These are phyloP conservation scores for Diachasmimorpha longicaudata DNA, from an alignment of 1,140 invertebrate genomes.

Conservation along the genomic window DNA sequence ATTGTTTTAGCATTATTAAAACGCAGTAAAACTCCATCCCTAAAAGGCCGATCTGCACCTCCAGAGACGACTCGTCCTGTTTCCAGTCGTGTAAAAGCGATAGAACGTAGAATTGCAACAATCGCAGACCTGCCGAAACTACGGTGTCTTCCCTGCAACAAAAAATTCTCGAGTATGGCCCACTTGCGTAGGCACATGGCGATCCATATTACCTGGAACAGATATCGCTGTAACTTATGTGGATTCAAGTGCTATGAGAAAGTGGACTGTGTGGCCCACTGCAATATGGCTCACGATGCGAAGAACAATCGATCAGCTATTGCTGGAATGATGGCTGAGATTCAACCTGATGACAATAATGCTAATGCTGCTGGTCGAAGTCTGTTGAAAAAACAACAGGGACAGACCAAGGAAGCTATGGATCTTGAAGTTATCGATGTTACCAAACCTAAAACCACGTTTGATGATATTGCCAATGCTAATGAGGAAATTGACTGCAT, in stretches of 20 bases:
- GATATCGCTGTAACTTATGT: slow-evolving; percentile 57
- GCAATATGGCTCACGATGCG: slow-evolving; percentile 48
- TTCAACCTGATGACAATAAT: slow-evolving; percentile 34
- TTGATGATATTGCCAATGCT: not conserved
- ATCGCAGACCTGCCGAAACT: slow-evolving; percentile 41
- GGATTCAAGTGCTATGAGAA: slow-evolving; percentile 54
- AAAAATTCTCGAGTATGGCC: slow-evolving; percentile 44
- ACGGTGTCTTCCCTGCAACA: slow-evolving; percentile 52
- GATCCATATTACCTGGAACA: slow-evolving; percentile 56
- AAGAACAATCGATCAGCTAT: slow-evolving; percentile 40
- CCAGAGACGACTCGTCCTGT: not conserved
- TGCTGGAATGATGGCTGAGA: slow-evolving; percentile 43
- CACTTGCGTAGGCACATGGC: slow-evolving; percentile 57
- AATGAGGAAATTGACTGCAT: slow-evolving; percentile 5
- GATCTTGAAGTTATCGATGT: slow-evolving; percentile 28
- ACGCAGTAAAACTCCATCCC: slow-evolving; percentile 1
- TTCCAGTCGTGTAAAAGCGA: slow-evolving; percentile 13
- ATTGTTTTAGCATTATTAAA: not conserved
- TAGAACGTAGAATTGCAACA: slow-evolving; percentile 35
- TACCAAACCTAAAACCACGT: not conserved
- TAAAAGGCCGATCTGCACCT: not conserved
- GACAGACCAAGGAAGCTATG: not conserved
- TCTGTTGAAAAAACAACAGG: not conserved
- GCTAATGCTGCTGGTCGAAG: not conserved
- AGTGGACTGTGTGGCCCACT: slow-evolving; percentile 52